Evolutionary conservation across 64 coral and sea anemone species (phyloP).

Genomic region (Stichodactyla mertensii): DNA sequence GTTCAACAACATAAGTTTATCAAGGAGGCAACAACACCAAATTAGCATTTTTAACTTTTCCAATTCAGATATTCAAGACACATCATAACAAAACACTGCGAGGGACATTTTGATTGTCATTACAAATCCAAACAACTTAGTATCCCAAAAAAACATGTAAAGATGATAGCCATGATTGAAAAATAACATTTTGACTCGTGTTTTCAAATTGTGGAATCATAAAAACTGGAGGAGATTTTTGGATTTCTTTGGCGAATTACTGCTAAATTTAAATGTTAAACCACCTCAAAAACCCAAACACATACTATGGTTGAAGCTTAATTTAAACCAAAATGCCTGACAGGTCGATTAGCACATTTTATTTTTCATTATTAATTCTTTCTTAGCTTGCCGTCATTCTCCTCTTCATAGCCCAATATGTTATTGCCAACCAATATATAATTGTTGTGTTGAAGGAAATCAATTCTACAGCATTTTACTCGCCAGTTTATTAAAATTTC

Average conservation of each 20-base stretch:
- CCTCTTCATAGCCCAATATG: neutral
- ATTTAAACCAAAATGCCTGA: neutral
- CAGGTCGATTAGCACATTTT: neutral
- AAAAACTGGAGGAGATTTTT: neutral
- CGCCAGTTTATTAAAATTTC: too few relatives aligned
- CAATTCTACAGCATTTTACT: too few relatives aligned
- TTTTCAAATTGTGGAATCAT: neutral
- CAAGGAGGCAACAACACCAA: neutral
- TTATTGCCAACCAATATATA: neutral
- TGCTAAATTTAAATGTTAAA: neutral
- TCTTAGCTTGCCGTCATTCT: neutral
- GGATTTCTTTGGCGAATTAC: neutral
- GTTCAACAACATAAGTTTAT: neutral
- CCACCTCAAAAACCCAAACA: neutral
- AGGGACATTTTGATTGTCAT: neutral
- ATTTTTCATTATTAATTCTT: neutral
- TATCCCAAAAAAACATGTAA: neutral
- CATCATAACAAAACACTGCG: neutral
- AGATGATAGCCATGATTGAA: neutral
- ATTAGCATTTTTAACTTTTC: constrained; percentile 1
- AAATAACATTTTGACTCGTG: neutral
- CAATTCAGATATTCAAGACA: neutral
- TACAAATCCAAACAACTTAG: neutral
- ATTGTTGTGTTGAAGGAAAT: neutral
- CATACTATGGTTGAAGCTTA: too few relatives aligned